Conservation (phyloP, 2,113 vertebrate species). For the Archilochus colubris region DNA sequence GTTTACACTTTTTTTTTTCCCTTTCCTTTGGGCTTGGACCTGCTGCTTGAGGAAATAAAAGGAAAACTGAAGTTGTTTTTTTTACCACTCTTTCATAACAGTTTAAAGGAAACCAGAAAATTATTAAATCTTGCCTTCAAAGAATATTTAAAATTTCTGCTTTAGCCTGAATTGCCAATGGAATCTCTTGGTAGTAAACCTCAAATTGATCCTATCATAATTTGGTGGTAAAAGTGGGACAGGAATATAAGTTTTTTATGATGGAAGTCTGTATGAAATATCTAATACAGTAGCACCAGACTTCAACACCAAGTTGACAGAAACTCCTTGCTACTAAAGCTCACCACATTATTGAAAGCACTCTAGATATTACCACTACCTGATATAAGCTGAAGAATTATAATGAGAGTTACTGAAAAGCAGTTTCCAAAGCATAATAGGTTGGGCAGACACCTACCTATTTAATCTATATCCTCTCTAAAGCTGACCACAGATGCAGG, state of each 20-base stretch:
- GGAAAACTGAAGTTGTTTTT: background rate
- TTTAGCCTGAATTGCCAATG: background rate
- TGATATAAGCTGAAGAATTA: background rate
- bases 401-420: background rate
- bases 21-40: background rate
- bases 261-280: background rate
- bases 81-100: background rate
- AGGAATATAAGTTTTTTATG: background rate
- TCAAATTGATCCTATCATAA: background rate
- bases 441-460: background rate
- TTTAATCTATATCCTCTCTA: background rate
- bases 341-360: background rate
- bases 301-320: background rate
- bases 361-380: background rate
- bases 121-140: background rate
- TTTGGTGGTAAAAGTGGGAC: background rate
- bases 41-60: background rate
- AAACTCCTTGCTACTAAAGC: background rate
- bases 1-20: background rate
- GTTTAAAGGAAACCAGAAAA: background rate
- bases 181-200: background rate
- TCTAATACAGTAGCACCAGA: background rate
- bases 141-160: background rate
- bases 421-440: background rate
- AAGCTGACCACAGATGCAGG: background rate